These are phyloP conservation scores for Escarpia spicata DNA, from an alignment of 2,888 invertebrate genomes.

Conservation along the genomic window DNA sequence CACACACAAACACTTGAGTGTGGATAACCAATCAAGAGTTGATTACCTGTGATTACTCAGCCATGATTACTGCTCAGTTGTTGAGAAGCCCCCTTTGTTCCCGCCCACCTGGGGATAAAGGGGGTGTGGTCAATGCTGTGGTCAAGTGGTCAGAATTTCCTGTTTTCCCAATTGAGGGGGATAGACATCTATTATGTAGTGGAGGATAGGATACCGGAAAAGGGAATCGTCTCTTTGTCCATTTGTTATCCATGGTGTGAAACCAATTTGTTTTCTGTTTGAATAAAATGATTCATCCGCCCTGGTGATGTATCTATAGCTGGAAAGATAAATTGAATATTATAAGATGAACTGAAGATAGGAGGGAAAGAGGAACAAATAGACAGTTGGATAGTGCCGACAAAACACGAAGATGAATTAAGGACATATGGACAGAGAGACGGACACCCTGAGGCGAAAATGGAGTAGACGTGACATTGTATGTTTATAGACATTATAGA, in stretches of 20 bases:
- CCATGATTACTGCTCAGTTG: neutral
- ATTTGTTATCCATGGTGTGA: neutral
- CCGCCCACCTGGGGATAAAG: neutral
- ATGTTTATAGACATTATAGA: neutral
- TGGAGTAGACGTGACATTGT: neutral
- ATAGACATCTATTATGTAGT: neutral
- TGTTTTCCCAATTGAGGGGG: neutral
- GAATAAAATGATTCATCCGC: neutral
- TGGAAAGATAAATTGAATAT: neutral
- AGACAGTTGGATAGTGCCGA: neutral
- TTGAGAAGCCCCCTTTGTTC: neutral
- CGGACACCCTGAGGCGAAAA: neutral
- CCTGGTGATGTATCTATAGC: neutral
- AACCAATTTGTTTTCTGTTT: neutral
- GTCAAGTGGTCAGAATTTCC: neutral
- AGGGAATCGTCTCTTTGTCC: neutral
- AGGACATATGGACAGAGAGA: neutral
- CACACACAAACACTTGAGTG: neutral
- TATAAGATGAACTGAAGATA: neutral
- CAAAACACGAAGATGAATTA: neutral
- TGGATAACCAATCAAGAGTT: neutral
- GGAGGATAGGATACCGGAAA: neutral
- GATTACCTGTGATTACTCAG: neutral
- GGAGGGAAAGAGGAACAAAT: neutral
- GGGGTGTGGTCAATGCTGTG: neutral